Conservation (phyloP, 2,888 invertebrate genomes). For the Morpho helenor region DNA sequence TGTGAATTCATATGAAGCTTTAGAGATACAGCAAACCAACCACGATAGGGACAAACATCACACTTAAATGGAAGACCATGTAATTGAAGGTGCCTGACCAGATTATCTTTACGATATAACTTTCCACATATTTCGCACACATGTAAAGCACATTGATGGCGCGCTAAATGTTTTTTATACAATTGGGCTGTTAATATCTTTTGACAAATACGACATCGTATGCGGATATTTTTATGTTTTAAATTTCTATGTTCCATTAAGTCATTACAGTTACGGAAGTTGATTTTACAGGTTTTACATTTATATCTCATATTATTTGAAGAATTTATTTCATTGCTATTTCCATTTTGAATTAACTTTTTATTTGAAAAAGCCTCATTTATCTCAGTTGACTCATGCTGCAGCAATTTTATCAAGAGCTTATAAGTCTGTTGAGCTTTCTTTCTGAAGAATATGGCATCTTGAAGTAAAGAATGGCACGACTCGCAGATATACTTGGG, state of each 20-base stretch:
- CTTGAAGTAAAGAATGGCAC: conserved; percentile 41
- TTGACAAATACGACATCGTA: conserved; percentile 36
- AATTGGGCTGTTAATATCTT: conserved; percentile 38
- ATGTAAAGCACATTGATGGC: conserved; percentile 44
- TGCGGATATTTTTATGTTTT: conserved; percentile 31
- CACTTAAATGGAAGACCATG: conserved; percentile 52
- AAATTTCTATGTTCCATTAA: conserved; percentile 35
- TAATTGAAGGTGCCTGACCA: conserved; percentile 44
- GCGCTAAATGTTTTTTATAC: conserved; percentile 39
- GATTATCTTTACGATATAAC: conserved; percentile 51
- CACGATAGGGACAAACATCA: conserved; percentile 49
- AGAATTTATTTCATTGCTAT: too few species aligned
- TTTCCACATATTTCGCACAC: conserved; percentile 52
- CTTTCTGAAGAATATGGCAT: conserved; percentile 45
- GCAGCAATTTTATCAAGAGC: too few species aligned
- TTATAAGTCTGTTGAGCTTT: conserved; percentile 38
- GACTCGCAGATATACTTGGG: conserved; percentile 46
- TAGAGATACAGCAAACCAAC: conserved; percentile 47
- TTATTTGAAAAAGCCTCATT: too few species aligned
- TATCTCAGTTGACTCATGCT: too few species aligned
- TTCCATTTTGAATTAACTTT: background rate
- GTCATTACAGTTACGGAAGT: conserved; percentile 29
- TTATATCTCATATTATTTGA: background rate
- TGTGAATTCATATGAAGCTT: conserved; percentile 53
- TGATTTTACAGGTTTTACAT: conserved; percentile 16